Base-by-base conservation (phyloP, 2,888 invertebrate genomes). In the Perdita meconis region DNA sequence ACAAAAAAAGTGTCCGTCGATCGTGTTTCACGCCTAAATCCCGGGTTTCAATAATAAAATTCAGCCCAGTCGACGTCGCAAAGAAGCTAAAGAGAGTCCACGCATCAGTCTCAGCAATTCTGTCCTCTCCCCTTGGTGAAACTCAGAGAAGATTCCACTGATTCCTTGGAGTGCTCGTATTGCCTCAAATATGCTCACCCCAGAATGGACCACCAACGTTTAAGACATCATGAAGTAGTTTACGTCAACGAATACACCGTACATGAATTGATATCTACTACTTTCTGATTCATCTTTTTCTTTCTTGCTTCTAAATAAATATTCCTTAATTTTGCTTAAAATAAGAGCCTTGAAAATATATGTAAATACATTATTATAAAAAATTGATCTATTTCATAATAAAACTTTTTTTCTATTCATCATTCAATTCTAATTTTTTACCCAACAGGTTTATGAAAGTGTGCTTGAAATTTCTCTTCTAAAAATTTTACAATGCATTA, bases 161-260 rank as follows among this genome's bases (percentile, higher is more conserved):
- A 70, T 55, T 65, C 53, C 42, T 53, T 34, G n/a, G 22, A 36
- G 38, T 56, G 38, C 56, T 70, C 30, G 13, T 56, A 70, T 64
- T 10, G 13, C 44, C 30, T 44, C 30, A 19, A 16, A 38, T 53
- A 24, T 16, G 16, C 16, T 61, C 30, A 63, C 63, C 63, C 10
- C 12, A 13, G 30, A 55, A 24, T 55, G 38, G 34, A 69, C 44
- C 63, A 63, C 53, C 63, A 36, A 1, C 47, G 38, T 47, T 36
- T 56, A 47, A 64, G 26, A 60, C 60, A 38, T 50, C 50, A 50
- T 50, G 60, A 24, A 67, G 30, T 60, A 60, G 59, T 72, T 59
- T 44, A n/a, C 57, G 57, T 78, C 50, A 34, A 61, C 55, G 69
- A 42, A 44, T 57, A 34, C 40, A 16, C 53, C 47, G 40, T 40